Evolutionary conservation across 1,140 invertebrate species (phyloP).

Genomic region (Drosophila neocordata): DNA sequence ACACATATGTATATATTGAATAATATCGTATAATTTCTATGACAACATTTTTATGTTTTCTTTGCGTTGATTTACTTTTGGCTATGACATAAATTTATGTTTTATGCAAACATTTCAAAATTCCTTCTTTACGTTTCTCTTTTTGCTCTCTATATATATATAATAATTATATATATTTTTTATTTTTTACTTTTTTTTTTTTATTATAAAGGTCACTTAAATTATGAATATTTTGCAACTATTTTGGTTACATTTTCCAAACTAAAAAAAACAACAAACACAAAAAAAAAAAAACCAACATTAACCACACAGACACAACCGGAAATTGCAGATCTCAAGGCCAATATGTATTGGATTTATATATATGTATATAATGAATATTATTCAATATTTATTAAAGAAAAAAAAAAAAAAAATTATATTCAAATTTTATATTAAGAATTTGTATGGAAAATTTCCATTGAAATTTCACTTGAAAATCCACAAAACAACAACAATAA

Average conservation of each 20-base stretch:
- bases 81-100: conserved; percentile 58
- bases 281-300: background rate
- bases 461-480: background rate
- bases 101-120: conserved; percentile 29
- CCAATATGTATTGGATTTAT: background rate
- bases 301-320: background rate
- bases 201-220: conserved; percentile 20
- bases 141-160: background rate
- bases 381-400: background rate
- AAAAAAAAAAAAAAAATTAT: no score
- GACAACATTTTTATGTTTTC: conserved; percentile 43
- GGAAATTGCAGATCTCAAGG: conserved; percentile 12
- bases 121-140: background rate
- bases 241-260: conserved; percentile 5
- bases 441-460: background rate
- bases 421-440: background rate
- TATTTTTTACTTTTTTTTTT: background rate
- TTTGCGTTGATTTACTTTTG: conserved; percentile 46
- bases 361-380: background rate
- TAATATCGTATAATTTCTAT: conserved; percentile 12
- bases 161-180: no score
- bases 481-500: background rate
- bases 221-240: conserved; percentile 3
- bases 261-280: background rate
- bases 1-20: conserved; percentile 7